Conservation (phyloP, 2,888 invertebrate species). For the Dexiosoma caninum region DNA sequence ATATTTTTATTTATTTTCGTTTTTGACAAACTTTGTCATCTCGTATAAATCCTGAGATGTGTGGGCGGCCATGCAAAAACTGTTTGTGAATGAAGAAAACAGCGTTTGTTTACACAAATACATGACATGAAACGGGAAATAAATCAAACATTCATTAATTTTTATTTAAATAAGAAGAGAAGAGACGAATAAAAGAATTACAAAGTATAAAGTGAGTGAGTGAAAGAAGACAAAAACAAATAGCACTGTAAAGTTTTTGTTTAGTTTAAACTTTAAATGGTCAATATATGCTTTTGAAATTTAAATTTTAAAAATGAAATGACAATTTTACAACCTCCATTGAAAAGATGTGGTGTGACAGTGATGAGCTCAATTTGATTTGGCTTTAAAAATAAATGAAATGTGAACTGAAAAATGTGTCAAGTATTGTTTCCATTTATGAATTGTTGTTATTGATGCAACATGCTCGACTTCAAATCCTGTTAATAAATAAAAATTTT, state of each 20-base stretch:
- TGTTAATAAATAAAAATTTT: too few species aligned
- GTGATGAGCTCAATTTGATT: too few species aligned
- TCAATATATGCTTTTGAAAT: background rate
- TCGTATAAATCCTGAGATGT: background rate
- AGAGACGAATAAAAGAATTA: background rate
- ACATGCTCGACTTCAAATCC: too few species aligned
- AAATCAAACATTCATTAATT: slow-evolving; percentile 52
- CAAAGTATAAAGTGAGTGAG: background rate
- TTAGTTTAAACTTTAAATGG: background rate
- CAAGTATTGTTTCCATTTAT: too few species aligned
- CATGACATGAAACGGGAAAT: slow-evolving; percentile 38
- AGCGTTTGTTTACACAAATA: slow-evolving; percentile 25
- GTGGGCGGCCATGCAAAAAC: background rate
- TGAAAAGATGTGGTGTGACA: too few species aligned
- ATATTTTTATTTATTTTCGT: background rate
- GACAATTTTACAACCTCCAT: too few species aligned
- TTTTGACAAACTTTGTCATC: background rate
- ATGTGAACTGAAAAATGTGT: too few species aligned
- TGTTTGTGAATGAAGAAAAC: background rate
- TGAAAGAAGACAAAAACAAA: background rate
- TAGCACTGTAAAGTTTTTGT: background rate
- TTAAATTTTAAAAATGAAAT: background rate
- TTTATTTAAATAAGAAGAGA: slow-evolving; percentile 42
- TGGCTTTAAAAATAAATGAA: too few species aligned
- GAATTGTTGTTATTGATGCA: too few species aligned